Evolutionary conservation across 92 coral and sea anemone species (phyloP).

Genomic region (Umimayanthus chanpuru): DNA sequence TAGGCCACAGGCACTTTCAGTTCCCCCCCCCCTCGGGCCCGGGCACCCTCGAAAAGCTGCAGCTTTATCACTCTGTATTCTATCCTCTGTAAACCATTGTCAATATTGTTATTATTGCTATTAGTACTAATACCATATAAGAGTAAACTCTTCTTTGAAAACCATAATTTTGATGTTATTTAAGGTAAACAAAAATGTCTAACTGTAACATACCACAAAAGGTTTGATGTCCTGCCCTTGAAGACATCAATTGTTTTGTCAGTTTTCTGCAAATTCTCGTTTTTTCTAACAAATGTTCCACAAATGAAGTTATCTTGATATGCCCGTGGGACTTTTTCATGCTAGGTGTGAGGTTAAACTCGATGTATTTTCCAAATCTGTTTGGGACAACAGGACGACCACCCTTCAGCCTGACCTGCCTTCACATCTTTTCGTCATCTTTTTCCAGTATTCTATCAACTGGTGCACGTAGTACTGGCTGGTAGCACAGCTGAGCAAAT

Average conservation of each 20-base stretch:
- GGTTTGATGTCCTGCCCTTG: background rate
- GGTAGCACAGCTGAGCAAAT: background rate
- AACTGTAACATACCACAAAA: background rate
- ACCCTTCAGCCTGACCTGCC: slow-evolving; percentile 67
- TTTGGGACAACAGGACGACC: slow-evolving; percentile 87
- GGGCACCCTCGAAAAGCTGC: too few species aligned
- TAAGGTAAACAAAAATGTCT: background rate
- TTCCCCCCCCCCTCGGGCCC: too few species aligned
- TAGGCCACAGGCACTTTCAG: too few species aligned
- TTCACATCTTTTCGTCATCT: slow-evolving; percentile 73
- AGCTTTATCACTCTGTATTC: too few species aligned
- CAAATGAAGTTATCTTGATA: slow-evolving; percentile 88
- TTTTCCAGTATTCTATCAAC: slow-evolving; percentile 81
- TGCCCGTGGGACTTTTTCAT: slow-evolving; percentile 57
- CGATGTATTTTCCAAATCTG: slow-evolving; percentile 78
- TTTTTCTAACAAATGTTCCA: slow-evolving; percentile 74
- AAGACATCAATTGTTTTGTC: background rate
- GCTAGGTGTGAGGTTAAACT: slow-evolving; percentile 76
- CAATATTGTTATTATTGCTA: too few species aligned
- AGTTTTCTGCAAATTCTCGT: slow-evolving; percentile 51
- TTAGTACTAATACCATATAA: too few species aligned
- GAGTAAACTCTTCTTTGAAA: too few species aligned
- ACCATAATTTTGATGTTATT: too few species aligned
- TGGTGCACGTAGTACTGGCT: slow-evolving; percentile 40
- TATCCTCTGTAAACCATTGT: too few species aligned